These are phyloP conservation scores for Turritopsis rubra DNA, from an alignment of 30 jellyfish, hydroid and myxozoan species.

Conservation along the genomic window DNA sequence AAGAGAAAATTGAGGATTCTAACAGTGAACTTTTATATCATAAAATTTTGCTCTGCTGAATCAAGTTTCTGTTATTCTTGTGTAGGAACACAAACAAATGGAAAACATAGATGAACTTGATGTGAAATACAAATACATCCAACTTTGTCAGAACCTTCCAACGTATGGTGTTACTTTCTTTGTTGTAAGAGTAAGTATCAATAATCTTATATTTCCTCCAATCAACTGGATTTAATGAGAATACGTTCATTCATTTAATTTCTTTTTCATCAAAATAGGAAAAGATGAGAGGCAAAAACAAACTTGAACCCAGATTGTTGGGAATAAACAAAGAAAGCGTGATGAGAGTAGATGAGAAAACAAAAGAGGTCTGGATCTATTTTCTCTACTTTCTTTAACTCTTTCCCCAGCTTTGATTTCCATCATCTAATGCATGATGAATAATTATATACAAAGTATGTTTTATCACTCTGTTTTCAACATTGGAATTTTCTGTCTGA, in stretches of 20 bases:
- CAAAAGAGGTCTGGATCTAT: constrained; percentile 53
- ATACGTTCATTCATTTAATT: background rate
- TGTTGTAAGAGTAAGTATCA: constrained; percentile 83
- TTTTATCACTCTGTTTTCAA: background rate
- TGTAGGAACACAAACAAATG: constrained; percentile 69
- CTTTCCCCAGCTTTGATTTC: too few species aligned
- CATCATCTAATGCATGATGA: background rate
- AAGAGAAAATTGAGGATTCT: background rate
- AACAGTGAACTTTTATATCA: background rate
- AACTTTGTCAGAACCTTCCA: constrained; percentile 75
- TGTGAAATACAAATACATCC: constrained; percentile 77
- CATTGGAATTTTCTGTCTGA: too few species aligned
- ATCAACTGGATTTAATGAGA: background rate
- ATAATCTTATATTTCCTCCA: background rate
- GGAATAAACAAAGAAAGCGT: constrained; percentile 87
- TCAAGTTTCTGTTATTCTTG: background rate
- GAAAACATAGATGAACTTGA: constrained; percentile 60
- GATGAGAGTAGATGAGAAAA: constrained; percentile 77
- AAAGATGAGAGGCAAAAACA: constrained; percentile 83
- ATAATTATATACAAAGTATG: background rate
- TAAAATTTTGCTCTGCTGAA: background rate
- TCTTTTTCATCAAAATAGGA: constrained; percentile 34
- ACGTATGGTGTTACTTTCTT: constrained; percentile 94
- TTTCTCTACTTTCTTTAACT: too few species aligned
- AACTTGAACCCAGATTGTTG: constrained; percentile 65